Evolutionary conservation across 2,888 invertebrate species (phyloP).

Genomic region (Cantharis rufa): DNA sequence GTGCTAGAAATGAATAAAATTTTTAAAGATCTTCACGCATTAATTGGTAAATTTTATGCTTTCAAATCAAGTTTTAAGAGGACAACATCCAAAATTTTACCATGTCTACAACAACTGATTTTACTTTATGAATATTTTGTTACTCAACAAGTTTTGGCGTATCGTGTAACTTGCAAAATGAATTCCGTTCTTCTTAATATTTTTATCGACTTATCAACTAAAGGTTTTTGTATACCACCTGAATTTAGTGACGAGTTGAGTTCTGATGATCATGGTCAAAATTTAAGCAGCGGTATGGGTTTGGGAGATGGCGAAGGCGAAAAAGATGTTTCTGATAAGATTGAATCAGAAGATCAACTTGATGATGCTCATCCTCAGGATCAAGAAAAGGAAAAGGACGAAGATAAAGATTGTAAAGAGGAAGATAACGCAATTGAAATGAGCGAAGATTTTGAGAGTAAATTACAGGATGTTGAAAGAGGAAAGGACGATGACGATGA

Average conservation of each 20-base stretch:
- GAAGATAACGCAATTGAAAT: conserved; percentile 93
- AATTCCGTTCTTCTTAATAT: conserved; percentile 79
- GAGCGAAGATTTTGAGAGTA: conserved; percentile 94
- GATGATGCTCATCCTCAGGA: conserved; percentile 86
- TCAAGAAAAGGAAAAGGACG: conserved; percentile 68
- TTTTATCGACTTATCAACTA: conserved; percentile 80
- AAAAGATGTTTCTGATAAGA: conserved; percentile 93
- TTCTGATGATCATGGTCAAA: conserved; percentile 55
- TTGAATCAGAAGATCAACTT: conserved; percentile 87
- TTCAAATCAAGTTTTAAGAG: conserved; percentile 43
- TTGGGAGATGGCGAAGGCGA: conserved; percentile 91
- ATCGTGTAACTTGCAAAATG: conserved; percentile 81
- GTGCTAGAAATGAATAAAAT: conserved; percentile 61
- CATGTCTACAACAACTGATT: conserved; percentile 78
- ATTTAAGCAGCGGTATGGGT: conserved; percentile 76
- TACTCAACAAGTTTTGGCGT: conserved; percentile 76
- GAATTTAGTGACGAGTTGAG: conserved; percentile 78
- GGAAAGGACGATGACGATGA: conserved; percentile 64
- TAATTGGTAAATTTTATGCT: conserved; percentile 56
- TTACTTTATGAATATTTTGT: conserved; percentile 78
- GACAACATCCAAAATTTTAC: conserved; percentile 54
- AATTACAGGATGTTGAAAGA: conserved; percentile 78
- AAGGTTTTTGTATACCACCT: conserved; percentile 92
- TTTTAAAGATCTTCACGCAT: conserved; percentile 41
- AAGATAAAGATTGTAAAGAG: conserved; percentile 78